A percentile compares a stretch with the other conserved stretches of the same genome.
Conservation (phyloP, 2,888 invertebrate genomes). For the Conops quadrifasciatus region DNA sequence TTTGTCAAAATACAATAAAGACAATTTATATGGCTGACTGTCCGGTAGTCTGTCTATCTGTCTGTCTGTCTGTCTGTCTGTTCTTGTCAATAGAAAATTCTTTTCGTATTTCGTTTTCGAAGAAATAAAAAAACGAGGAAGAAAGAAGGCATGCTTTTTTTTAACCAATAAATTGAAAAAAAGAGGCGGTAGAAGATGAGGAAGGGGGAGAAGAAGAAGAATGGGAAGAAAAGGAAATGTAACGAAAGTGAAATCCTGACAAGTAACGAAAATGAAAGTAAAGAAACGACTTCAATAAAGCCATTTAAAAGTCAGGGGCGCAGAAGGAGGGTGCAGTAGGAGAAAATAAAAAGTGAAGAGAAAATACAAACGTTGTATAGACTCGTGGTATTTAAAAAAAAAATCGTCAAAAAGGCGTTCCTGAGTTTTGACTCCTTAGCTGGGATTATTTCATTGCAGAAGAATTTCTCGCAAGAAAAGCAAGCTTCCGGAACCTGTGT, state of each 20-base stretch:
- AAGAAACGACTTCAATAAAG: constrained; percentile 28
- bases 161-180: not conserved
- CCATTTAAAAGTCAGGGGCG: constrained; percentile 18
- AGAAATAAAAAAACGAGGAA: constrained; percentile 11
- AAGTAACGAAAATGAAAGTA: constrained; percentile 36
- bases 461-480: too few species aligned
- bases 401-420: too few species aligned
- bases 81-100: constrained; percentile 21
- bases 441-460: too few species aligned
- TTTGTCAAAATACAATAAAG: not conserved
- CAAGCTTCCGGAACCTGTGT: too few species aligned
- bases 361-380: too few species aligned
- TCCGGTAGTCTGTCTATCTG: not conserved
- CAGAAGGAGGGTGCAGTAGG: not conserved
- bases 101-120: constrained; percentile 18
- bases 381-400: too few species aligned
- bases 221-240: constrained; percentile 21
- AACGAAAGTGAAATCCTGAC: constrained; percentile 14
- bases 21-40: not conserved
- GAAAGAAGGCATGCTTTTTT: not conserved
- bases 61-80: constrained; percentile 1
- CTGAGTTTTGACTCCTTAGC: too few species aligned
- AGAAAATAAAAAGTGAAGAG: too few species aligned
- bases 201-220: not conserved
- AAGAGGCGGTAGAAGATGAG: not conserved